Evolutionary conservation across 1,140 invertebrate genomes (phyloP).

Genomic region (Calephelis virginiensis): DNA sequence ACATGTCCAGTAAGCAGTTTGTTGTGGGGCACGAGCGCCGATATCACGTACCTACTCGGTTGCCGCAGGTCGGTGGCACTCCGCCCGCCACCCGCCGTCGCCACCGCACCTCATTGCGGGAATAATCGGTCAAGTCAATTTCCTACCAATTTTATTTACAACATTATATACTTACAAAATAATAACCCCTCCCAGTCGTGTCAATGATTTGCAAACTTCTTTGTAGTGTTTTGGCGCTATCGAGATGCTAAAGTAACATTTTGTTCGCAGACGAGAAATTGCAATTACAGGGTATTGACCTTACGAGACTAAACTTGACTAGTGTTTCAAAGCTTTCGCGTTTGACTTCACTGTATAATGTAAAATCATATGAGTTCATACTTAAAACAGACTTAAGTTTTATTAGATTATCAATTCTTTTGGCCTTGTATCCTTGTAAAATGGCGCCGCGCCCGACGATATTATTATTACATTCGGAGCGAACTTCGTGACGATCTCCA

Average conservation of each 20-base stretch:
- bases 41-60: constrained; percentile 76
- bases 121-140: constrained; percentile 70
- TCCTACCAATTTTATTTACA: constrained; percentile 13
- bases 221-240: constrained; percentile 7
- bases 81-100: constrained; percentile 65
- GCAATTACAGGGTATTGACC: constrained; percentile 70
- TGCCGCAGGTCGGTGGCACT: constrained; percentile 71
- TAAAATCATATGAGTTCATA: neutral
- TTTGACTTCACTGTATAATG: neutral
- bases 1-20: constrained; percentile 77
- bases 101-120: constrained; percentile 71
- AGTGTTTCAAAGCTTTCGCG: neutral
- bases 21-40: constrained; percentile 76
- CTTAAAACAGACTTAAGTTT: constrained; percentile 31
- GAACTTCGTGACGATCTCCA: constrained; percentile 76
- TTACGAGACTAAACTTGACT: constrained; percentile 31
- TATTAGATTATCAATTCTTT: constrained; percentile 63
- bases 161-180: constrained; percentile 7
- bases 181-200: neutral
- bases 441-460: constrained; percentile 73
- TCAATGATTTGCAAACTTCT: constrained; percentile 11
- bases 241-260: neutral
- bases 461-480: constrained; percentile 76
- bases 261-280: constrained; percentile 28
- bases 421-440: constrained; percentile 77